These are phyloP conservation scores for Haemorhous mexicanus DNA, from an alignment of 2,113 vertebrate genomes.

Conservation along the genomic window DNA sequence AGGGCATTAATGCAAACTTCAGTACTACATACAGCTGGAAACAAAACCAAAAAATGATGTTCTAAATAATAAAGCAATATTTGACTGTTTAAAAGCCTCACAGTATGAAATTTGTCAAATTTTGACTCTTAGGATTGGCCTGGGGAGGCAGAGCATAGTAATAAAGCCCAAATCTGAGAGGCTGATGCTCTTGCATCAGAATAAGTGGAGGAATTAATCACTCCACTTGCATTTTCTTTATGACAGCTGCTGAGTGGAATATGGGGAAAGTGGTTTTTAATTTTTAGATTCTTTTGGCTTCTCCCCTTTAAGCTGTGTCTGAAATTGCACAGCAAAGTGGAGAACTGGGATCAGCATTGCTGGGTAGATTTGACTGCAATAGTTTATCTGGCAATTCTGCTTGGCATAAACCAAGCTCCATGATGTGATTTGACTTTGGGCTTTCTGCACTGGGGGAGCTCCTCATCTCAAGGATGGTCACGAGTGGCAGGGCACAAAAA, in stretches of 20 bases:
- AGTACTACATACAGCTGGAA: conserved; percentile 52
- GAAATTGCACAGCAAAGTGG: background rate
- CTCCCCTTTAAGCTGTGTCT: background rate
- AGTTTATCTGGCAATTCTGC: background rate
- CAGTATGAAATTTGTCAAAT: conserved; percentile 51
- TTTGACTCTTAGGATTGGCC: background rate
- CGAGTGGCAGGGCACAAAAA: accelerated
- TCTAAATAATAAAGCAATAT: conserved; percentile 63
- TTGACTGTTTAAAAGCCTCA: conserved; percentile 61
- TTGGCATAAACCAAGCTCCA: background rate
- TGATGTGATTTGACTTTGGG: background rate
- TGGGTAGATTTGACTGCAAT: background rate
- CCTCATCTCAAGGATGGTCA: background rate
- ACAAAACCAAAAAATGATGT: conserved; percentile 42
- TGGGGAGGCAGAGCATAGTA: background rate
- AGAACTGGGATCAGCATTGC: background rate
- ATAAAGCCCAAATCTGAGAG: background rate
- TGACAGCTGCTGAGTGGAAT: conserved; percentile 11
- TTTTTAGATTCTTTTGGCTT: background rate
- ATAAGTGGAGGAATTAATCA: conserved; percentile 21
- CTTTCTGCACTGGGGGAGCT: background rate
- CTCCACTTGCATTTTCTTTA: background rate
- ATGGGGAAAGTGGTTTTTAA: background rate
- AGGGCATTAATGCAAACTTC: conserved; percentile 48
- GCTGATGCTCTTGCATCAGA: background rate